Conservation (phyloP, 2,888 invertebrate species). For the Melinaea marsaeus region DNA sequence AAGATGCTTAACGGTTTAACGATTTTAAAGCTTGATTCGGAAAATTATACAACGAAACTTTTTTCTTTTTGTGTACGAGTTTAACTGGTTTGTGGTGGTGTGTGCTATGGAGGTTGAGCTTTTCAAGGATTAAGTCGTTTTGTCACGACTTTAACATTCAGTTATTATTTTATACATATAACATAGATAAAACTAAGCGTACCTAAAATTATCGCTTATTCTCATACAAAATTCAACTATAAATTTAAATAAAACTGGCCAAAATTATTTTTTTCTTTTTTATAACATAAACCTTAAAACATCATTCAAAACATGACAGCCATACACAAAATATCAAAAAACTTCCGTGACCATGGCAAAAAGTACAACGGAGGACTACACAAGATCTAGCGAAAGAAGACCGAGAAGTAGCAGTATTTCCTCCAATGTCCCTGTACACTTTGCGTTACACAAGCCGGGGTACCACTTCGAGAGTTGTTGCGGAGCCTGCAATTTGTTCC, state of each 20-base stretch:
- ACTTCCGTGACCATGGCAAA: slow-evolving; percentile 25
- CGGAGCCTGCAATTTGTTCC: slow-evolving; percentile 68
- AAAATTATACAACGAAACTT: too few species aligned
- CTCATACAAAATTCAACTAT: too few species aligned
- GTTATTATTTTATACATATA: too few species aligned
- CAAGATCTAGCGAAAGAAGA: slow-evolving; percentile 40
- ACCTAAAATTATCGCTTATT: too few species aligned
- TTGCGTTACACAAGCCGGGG: slow-evolving; percentile 60
- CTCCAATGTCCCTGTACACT: slow-evolving; percentile 72
- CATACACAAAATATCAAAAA: neutral
- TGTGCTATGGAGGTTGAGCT: too few species aligned
- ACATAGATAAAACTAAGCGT: too few species aligned
- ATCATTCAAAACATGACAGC: neutral
- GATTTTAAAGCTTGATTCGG: too few species aligned
- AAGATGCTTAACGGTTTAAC: too few species aligned
- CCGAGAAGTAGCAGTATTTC: slow-evolving; percentile 45
- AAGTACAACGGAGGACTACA: slow-evolving; percentile 26
- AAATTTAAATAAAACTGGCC: neutral
- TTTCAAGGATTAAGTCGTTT: too few species aligned
- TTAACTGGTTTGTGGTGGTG: too few species aligned
- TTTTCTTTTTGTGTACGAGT: too few species aligned
- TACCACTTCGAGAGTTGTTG: slow-evolving; percentile 71
- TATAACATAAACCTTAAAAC: neutral
- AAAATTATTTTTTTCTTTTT: neutral
- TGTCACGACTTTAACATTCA: too few species aligned